These are phyloP conservation scores for Dryomyza anilis DNA, from an alignment of 2,888 invertebrate species.

Conservation along the genomic window DNA sequence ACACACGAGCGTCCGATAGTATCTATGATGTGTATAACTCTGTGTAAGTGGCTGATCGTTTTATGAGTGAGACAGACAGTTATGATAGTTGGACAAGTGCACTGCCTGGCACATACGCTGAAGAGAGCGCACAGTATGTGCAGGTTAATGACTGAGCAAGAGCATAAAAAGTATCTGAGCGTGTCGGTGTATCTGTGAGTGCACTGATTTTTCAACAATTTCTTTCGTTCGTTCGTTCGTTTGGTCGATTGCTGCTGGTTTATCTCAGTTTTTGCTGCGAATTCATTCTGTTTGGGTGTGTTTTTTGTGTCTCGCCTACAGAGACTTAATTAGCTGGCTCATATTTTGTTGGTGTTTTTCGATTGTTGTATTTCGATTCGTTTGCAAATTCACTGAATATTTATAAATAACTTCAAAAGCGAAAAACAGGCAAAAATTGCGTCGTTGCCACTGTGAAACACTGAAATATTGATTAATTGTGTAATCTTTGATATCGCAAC, in stretches of 20 bases:
- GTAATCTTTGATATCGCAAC: no score
- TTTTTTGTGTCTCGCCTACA: conserved; percentile 31
- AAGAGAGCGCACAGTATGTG: neutral
- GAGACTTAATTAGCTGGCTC: neutral
- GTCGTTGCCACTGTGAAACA: neutral
- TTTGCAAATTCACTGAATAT: neutral
- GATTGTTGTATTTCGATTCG: neutral
- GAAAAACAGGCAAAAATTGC: neutral
- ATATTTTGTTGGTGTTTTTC: neutral
- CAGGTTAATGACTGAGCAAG: conserved; percentile 11
- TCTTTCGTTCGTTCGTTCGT: neutral
- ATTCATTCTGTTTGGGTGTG: conserved; percentile 54
- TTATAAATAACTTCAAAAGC: neutral
- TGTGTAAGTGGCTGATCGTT: no score
- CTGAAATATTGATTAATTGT: no score
- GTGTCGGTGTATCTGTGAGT: neutral
- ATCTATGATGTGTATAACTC: no score
- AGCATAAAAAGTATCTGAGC: conserved; percentile 25
- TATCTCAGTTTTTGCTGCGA: conserved; percentile 47
- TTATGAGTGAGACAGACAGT: no score
- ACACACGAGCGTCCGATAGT: no score
- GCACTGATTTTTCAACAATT: neutral
- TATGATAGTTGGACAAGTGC: no score
- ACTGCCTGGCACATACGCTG: no score
- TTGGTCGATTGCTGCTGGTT: conserved; percentile 17